Percentiles rank a stretch among this genome's conserved stretches.
phyloP scores from a whole-genome alignment of 37 sponge, comb jelly and placozoan genomes.

The Hexactinellida sp. region DNA sequence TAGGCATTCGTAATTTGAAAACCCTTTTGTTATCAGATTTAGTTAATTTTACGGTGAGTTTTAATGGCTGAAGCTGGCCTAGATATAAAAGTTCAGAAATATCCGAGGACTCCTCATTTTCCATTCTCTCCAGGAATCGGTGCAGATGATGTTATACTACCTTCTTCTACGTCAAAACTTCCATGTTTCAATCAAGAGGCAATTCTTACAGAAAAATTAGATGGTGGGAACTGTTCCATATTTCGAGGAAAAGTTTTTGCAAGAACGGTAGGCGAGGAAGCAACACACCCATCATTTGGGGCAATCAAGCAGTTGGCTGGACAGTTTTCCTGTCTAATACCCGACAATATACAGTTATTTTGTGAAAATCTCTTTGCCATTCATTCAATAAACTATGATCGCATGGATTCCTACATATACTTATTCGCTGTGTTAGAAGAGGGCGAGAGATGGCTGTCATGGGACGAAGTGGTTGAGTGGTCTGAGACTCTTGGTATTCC shows the following conservation, averaged over 20 bases:
- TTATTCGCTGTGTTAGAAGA: conserved; percentile 48
- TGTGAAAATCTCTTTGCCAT: conserved; percentile 68
- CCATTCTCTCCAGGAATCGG: conserved; percentile 47
- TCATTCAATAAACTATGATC: conserved; percentile 64
- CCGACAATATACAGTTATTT: conserved; percentile 55
- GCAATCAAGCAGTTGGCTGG: conserved; percentile 48
- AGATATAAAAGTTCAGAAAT: conserved; percentile 27
- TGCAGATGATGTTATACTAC: neutral
- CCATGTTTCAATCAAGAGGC: conserved; percentile 35
- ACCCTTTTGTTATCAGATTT: too few relatives aligned
- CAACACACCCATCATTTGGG: conserved; percentile 61
- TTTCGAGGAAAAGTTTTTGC: conserved; percentile 53
- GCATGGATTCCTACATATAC: conserved; percentile 46
- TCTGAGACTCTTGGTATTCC: conserved; percentile 36
- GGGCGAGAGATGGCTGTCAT: conserved; percentile 38
- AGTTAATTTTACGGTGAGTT: neutral
- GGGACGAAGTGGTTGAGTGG: conserved; percentile 45
- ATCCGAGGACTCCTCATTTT: conserved; percentile 59
- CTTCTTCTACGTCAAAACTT: neutral
- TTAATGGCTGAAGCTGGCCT: neutral
- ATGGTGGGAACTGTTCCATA: conserved; percentile 65
- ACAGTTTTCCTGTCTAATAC: conserved; percentile 34
- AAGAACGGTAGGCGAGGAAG: conserved; percentile 37
- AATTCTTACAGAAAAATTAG: conserved; percentile 62
- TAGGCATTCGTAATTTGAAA: too few relatives aligned